A percentile compares a stretch with the other conserved stretches of the same genome.
Evolutionary conservation across 2,113 vertebrate species (phyloP).

Genomic region (Nematolebias whitei): DNA sequence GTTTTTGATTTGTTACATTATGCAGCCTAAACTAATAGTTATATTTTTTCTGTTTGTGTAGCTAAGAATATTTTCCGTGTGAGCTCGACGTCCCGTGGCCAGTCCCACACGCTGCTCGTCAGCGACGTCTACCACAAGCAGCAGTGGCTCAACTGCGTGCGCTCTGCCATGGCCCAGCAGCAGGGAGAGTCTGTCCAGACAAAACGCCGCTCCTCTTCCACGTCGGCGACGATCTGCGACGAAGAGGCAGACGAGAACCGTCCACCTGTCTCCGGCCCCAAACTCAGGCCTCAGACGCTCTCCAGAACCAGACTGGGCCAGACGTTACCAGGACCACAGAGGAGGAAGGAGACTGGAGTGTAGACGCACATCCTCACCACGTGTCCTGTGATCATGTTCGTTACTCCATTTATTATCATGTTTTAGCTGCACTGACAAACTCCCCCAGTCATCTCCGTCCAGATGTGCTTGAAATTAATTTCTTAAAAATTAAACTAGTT

Average conservation of each 20-base stretch:
- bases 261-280: slow-evolving; percentile 40
- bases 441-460: slow-evolving; percentile 57
- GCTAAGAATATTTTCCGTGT: slow-evolving; percentile 96
- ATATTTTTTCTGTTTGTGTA: slow-evolving; percentile 52
- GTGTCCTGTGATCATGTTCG: slow-evolving; percentile 10
- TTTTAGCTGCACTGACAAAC: slow-evolving; percentile 49
- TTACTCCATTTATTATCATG: slow-evolving; percentile 9
- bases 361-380: slow-evolving; percentile 40
- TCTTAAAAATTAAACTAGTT: slow-evolving; percentile 50
- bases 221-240: slow-evolving; percentile 15
- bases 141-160: slow-evolving; percentile 94
- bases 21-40: background rate
- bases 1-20: background rate
- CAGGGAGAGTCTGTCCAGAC: slow-evolving; percentile 22
- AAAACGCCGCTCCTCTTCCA: slow-evolving; percentile 36
- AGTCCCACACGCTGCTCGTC: slow-evolving; percentile 92
- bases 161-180: slow-evolving; percentile 77
- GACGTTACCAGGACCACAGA: slow-evolving; percentile 52
- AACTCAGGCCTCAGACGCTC: slow-evolving; percentile 62
- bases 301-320: slow-evolving; percentile 67
- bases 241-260: slow-evolving; percentile 63
- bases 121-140: slow-evolving; percentile 97
- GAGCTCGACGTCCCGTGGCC: slow-evolving; percentile 84
- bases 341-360: slow-evolving; percentile 73
- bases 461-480: slow-evolving; percentile 28